A percentile compares a stretch with the other conserved stretches of the same genome.
phyloP scores from a whole-genome alignment of 1,140 invertebrate species.

The Sminthurides bifidus region DNA sequence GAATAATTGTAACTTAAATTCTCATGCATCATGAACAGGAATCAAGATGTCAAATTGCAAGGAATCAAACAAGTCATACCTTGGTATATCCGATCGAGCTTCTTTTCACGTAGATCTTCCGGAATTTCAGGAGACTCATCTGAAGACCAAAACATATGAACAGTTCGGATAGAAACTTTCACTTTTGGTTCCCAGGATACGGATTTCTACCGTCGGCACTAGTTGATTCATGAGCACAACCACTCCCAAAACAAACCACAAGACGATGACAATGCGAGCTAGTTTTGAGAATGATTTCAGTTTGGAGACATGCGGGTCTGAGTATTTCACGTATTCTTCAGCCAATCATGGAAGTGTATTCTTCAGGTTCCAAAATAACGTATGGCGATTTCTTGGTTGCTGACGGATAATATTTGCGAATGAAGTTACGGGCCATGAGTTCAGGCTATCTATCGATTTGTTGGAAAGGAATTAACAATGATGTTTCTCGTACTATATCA shows the following conservation, averaged over 20 bases:
- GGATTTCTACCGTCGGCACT: neutral
- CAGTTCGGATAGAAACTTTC: too few species aligned
- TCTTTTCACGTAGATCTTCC: neutral
- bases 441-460: too few species aligned
- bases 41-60: too few species aligned
- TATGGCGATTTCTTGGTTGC: neutral
- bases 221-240: neutral
- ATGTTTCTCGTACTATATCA: too few species aligned
- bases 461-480: too few species aligned
- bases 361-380: constrained; percentile 5
- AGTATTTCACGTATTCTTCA: neutral
- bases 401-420: neutral
- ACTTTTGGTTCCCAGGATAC: neutral
- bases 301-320: neutral
- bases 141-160: neutral
- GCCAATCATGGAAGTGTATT: constrained; percentile 2
- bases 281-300: neutral
- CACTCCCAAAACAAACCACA: neutral
- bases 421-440: too few species aligned
- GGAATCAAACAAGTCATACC: neutral
- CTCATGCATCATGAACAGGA: neutral
- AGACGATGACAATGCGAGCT: neutral
- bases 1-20: neutral
- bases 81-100: neutral
- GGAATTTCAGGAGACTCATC: neutral